These are phyloP conservation scores for Saturnia pavonia DNA, from an alignment of 2,888 invertebrate genomes.

Conservation along the genomic window DNA sequence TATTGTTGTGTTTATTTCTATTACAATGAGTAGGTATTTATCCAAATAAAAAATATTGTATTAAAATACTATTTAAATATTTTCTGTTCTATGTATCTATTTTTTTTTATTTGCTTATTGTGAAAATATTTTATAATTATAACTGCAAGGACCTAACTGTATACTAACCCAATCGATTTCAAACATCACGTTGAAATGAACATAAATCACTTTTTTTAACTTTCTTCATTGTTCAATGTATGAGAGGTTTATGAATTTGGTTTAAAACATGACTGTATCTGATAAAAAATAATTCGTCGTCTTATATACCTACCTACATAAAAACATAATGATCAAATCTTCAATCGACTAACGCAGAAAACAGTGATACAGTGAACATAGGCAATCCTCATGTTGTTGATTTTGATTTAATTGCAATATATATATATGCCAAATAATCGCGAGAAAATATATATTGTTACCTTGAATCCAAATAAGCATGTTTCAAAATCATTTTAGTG, in stretches of 20 bases:
- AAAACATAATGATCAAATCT: not conserved
- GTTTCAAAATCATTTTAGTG: not conserved
- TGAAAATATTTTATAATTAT: too few relatives aligned
- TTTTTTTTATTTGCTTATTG: too few relatives aligned
- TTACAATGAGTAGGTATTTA: not conserved
- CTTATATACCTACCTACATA: not conserved
- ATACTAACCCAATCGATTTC: too few relatives aligned
- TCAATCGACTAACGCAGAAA: not conserved
- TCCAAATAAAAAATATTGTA: not conserved
- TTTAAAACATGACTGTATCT: not conserved
- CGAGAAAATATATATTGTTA: conserved; percentile 5
- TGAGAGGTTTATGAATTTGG: too few relatives aligned
- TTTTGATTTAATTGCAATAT: conserved; percentile 15
- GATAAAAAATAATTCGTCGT: too few relatives aligned
- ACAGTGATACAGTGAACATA: conserved; percentile 10
- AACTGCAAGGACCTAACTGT: too few relatives aligned
- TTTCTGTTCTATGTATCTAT: too few relatives aligned
- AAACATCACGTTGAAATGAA: too few relatives aligned
- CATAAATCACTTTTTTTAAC: too few relatives aligned
- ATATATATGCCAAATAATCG: conserved; percentile 12
- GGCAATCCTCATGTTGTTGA: conserved; percentile 13
- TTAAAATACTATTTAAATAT: not conserved
- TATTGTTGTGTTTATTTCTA: not conserved
- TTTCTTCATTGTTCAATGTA: too few relatives aligned
- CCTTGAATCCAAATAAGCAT: conserved; percentile 7